Base-by-base conservation (phyloP, 2,113 vertebrate genomes). In the Turnix velox region DNA sequence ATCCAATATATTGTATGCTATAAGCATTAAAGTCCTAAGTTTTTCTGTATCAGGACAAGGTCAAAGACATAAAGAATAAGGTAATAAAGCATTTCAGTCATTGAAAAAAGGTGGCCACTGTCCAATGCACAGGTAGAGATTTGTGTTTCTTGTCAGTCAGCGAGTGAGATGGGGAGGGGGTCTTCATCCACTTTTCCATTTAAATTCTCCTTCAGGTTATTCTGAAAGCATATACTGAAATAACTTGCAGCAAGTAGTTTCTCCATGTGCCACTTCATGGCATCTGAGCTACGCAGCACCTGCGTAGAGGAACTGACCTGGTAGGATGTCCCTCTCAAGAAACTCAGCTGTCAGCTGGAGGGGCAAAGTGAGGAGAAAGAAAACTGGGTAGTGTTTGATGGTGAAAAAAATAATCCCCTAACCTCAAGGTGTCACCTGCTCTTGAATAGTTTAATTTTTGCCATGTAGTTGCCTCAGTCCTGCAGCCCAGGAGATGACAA, bases 11-110 rank as follows among this genome's bases (percentile, higher is more conserved):
- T 68, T 68, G 27, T 61, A 37, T 0, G 0, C 62, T 46, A 4
- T 48, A 76, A 84, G 90, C 89, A 95, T 94, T 75, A 88, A 92
- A 96, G 69, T 92, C 73, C 58, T 39, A 13, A 6, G 2, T 84
- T 92, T 91, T 93, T 68, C 80, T 87, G n/a, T 2, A 15, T 52
- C 52, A 58, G 65, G 73, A 59, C 95, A 96, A 96, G 96, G 95
- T 95, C 97, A 93, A 91, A 93, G 82, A 40, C 75, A 63, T 79
- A 86, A 96, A 90, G 93, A 92, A 61, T 80, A 81, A 81, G 55
- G 92, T 75, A 85, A 43, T 87, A 82, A 92, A 95, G 52, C 57
- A 46, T 84, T 90, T 84, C 85, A 83, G 78, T 87, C 4, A 2
- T 90, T 37, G 76, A 33, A 28, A 84, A 79, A 31, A 51, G 58